phyloP scores from a whole-genome alignment of 2,797 vertebrate genomes.

The Pseudopleuronectes americanus region DNA sequence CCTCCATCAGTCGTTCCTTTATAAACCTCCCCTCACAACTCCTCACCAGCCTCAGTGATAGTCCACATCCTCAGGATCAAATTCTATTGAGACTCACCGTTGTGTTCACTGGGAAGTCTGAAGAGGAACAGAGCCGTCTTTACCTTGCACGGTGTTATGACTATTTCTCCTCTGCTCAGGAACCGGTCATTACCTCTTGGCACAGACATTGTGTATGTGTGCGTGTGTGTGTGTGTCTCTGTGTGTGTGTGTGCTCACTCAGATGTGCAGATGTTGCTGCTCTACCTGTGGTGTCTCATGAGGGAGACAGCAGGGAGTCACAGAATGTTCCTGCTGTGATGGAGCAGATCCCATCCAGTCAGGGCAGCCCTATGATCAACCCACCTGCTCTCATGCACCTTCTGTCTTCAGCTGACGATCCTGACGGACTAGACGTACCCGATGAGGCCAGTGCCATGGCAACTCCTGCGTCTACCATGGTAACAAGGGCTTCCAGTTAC shows the following conservation, averaged over 20 bases:
- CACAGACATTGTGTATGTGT: background rate
- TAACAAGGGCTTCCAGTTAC: constrained; percentile 41
- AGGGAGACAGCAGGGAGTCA: constrained; percentile 14
- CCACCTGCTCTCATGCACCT: constrained; percentile 28
- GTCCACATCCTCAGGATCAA: constrained; percentile 13
- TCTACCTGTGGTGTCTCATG: constrained; percentile 3
- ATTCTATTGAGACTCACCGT: constrained; percentile 9
- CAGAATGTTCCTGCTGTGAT: constrained; percentile 5
- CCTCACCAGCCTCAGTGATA: constrained; percentile 18
- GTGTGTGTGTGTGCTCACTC: constrained; percentile 10
- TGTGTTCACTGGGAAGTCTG: background rate
- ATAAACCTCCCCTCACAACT: background rate
- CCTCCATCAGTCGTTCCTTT: constrained; percentile 15
- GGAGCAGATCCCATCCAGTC: constrained; percentile 77
- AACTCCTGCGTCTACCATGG: constrained; percentile 67
- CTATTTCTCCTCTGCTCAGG: background rate
- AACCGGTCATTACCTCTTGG: background rate
- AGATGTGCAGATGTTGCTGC: constrained; percentile 53
- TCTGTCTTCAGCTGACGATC: constrained; percentile 12
- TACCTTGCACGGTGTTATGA: background rate
- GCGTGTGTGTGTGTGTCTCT: background rate
- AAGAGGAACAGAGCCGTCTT: background rate
- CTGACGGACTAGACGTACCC: background rate
- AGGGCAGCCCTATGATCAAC: constrained; percentile 72
- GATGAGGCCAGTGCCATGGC: constrained; percentile 9